Evolutionary conservation across 2,113 vertebrate species (phyloP), one percentile per base, ranked within the genome.

Genomic region (Maccullochella peelii): DNA sequence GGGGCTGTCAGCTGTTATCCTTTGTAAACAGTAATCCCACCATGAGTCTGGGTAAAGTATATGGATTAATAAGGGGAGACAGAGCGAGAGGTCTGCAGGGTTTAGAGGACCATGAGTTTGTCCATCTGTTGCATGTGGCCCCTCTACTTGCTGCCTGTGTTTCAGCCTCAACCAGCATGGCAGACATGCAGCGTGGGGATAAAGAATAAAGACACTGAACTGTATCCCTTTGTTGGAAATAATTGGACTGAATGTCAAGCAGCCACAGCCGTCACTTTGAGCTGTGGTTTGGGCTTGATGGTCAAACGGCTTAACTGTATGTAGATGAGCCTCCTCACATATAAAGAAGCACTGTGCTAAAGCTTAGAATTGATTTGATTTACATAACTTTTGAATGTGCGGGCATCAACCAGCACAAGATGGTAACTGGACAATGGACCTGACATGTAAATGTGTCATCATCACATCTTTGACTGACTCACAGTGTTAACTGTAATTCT

Each of bases 111-210:
- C 86, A 38, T 69, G 58, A 30, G 49, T 79, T 76, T 58, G 84
- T 80, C 90, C 89, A 90, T 93, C 89, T 91, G 91, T 70, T 86
- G 86, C 90, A 84, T 85, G 86, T 85, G 91, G 77, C 72, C 70
- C 33, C 66, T 77, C 58, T 21, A 20, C 79, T 83, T 86, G 77
- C 86, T 74, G 83, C 77, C 27, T 61, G 57, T n/a, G 66, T 79
- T 25, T 61, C 36, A 42, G 75, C 55, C 30, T 82, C 62, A 79
- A 87, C 50, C 78, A 57, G 55, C 68, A 75, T 25, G 77, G 40
- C 83, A 88, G 69, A 83, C 82, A 86, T 68, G 79, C 69, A 67
- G 73, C 12, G 23, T 36, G 27, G 59, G 77, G 85, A 84, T 73
- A 40, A 81, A 82, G 80, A 86, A 87, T 61, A 85, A 85, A 86